Evolutionary conservation across 2,888 invertebrate genomes (phyloP).

Genomic region (Metalampra italica): DNA sequence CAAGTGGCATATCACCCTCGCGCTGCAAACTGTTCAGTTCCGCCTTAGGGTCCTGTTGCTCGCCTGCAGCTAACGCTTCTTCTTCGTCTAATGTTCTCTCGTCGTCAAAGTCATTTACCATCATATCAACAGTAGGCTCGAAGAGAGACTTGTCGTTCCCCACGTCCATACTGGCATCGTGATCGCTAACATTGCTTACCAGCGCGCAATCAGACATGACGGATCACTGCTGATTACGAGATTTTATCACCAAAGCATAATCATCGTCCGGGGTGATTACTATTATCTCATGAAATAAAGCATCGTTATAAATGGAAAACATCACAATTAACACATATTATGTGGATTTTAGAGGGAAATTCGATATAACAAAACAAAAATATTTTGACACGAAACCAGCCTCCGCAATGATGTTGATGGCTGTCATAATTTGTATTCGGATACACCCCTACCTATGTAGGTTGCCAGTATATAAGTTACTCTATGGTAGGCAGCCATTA

Average conservation of each 20-base stretch:
- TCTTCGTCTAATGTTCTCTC: conserved; percentile 98
- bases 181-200: conserved; percentile 74
- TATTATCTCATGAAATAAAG: conserved; percentile 26
- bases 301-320: conserved; percentile 42
- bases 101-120: conserved; percentile 98
- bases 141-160: conserved; percentile 82
- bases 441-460: background rate
- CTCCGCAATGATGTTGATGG: conserved; percentile 22
- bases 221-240: conserved; percentile 28
- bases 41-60: conserved; percentile 89
- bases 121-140: conserved; percentile 97
- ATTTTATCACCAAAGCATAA: conserved; percentile 55
- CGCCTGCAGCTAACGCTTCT: conserved; percentile 94
- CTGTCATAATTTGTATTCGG: conserved; percentile 1
- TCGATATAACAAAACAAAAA: conserved; percentile 65
- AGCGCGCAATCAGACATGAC: conserved; percentile 78
- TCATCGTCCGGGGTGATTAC: conserved; percentile 31
- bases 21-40: conserved; percentile 93
- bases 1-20: conserved; percentile 98
- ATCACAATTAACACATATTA: conserved; percentile 49
- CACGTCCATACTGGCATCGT: conserved; percentile 77
- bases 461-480: no score
- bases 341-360: conserved; percentile 33
- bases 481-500: no score
- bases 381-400: conserved; percentile 66